These are phyloP conservation scores for Fragum sueziense DNA, from an alignment of 2,888 invertebrate species.

Conservation along the genomic window DNA sequence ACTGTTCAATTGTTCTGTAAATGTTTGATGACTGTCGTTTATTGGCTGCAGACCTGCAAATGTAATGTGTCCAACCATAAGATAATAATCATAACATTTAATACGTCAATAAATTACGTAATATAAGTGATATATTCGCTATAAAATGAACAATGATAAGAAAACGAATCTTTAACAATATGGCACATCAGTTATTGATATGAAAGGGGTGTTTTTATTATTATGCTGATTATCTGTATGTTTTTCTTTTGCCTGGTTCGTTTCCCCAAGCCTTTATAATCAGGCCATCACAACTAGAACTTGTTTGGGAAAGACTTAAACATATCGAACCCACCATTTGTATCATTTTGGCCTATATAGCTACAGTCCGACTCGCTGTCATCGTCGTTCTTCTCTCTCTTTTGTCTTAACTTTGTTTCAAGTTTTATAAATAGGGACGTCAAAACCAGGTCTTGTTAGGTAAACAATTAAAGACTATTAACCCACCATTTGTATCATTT, in stretches of 20 bases:
- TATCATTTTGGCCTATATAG: conserved; percentile 48
- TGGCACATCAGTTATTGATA: no score
- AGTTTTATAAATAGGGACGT: no score
- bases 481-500: no score
- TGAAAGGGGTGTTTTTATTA: no score
- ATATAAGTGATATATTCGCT: no score
- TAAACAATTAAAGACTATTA: no score
- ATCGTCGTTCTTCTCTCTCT: conserved; percentile 65
- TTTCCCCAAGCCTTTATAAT: background rate
- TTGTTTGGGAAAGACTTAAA: background rate
- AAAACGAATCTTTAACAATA: no score
- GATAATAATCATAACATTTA: background rate
- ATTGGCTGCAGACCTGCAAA: conserved; percentile 52
- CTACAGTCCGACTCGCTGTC: conserved; percentile 61
- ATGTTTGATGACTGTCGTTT: conserved; percentile 49
- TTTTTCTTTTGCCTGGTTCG: background rate
- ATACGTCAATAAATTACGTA: no score
- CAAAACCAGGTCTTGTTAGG: no score
- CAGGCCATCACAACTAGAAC: background rate
- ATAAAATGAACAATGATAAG: no score
- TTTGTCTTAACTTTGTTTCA: no score
- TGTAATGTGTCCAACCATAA: no score
- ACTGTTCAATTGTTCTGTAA: conserved; percentile 50
- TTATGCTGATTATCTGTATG: background rate
- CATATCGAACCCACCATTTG: conserved; percentile 32